Evolutionary conservation across 2,797 vertebrate genomes (phyloP).

Genomic region (Nothura maculosa): DNA sequence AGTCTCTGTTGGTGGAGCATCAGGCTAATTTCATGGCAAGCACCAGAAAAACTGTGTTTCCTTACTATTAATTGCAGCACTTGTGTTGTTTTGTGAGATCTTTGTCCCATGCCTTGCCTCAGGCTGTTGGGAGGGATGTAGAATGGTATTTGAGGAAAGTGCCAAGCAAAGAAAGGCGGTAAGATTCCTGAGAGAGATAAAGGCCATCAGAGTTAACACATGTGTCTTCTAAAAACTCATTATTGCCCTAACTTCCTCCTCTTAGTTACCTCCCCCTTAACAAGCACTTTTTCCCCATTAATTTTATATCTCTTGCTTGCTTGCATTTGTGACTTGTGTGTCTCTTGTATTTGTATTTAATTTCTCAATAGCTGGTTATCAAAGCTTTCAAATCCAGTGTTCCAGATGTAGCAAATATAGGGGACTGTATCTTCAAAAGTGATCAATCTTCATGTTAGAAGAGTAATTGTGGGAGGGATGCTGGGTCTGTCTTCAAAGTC

Average conservation of each 20-base stretch:
- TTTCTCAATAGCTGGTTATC: slow-evolving; percentile 9
- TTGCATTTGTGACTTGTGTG: neutral
- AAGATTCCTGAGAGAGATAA: slow-evolving; percentile 51
- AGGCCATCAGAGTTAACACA: slow-evolving; percentile 30
- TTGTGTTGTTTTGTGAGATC: neutral
- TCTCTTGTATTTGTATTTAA: neutral
- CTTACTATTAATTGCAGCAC: slow-evolving; percentile 21
- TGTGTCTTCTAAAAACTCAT: neutral
- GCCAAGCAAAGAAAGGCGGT: slow-evolving; percentile 30
- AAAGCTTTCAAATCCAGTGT: neutral
- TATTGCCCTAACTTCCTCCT: neutral
- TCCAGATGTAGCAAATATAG: neutral
- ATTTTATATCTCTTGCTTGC: neutral
- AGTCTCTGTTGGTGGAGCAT: neutral
- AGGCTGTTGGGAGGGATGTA: neutral
- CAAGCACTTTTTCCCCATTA: neutral
- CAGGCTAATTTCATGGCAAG: neutral
- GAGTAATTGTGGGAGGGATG: neutral
- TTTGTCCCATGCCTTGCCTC: slow-evolving; percentile 12
- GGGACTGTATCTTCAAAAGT: neutral
- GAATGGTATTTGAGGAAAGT: neutral
- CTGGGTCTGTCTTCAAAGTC: neutral
- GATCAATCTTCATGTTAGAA: neutral
- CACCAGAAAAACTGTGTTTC: slow-evolving; percentile 22
- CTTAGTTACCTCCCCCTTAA: neutral